Base-by-base conservation (phyloP, 2,888 invertebrate genomes). In the Hirtodrosophila cameraria region DNA sequence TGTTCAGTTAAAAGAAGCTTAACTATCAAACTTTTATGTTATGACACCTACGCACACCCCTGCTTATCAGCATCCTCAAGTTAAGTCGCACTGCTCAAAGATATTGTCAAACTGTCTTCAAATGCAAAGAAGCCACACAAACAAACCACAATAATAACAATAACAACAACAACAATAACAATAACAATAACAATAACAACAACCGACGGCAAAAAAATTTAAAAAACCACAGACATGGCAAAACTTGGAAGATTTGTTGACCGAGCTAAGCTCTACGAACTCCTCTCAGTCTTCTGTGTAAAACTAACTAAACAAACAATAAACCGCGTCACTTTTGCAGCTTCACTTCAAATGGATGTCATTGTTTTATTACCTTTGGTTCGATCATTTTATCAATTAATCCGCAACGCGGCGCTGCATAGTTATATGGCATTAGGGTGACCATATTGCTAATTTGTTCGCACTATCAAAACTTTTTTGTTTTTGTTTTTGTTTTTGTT, bases 381-480 rank as follows among this genome's bases (percentile, higher is more conserved):
- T 91, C 91, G 77, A 91, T 90, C 91, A 91, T 91, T 88, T 91
- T 91, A 76, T 91, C 91, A 87, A 91, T 91, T 89, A 91, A 89
- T 89, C 91, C 91, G 88, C 91, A 91, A 72, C 90, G 88, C 67
- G 90, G 89, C 83, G 90, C 90, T 80, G 90, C 89, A 79, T 90
- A 91, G 86, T 89, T 91, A 71, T 89, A 91, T 66, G 91, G 91
- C 91, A 91, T 90, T 83, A 91, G 73, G 80, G 91, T 91, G 86
- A 91, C 91, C 91, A 91, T 90, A 87, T 87, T 86, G 60, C 20
- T 36, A 45, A 23, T 25, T 50, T 31, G 28, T 58, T 30, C n/a
- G n/a, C 18, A 46, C 20, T 41, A 15, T 18, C 8, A 7, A 46
- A 39, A 12, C 9, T 23, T 20, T 33, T 31, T 33, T n/a, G n/a